A percentile compares a stretch with the other conserved stretches of the same genome.
phyloP scores from a whole-genome alignment of 2,797 vertebrate species.

The Platalea minor region DNA sequence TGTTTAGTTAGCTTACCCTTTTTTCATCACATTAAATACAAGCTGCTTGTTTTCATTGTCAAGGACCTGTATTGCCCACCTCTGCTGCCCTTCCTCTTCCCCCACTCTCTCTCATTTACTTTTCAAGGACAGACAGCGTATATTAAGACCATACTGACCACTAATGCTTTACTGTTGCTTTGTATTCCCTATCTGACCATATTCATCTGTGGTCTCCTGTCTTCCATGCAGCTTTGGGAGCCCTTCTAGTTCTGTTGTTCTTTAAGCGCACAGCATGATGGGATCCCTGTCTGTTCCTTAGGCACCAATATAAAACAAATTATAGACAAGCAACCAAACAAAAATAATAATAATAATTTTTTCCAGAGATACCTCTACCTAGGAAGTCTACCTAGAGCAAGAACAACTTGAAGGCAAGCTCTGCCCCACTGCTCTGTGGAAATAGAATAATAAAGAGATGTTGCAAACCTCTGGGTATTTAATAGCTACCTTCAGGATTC shows the following conservation, averaged over 20 bases:
- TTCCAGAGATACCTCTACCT: neutral
- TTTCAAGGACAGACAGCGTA: neutral
- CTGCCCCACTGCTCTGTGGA: neutral
- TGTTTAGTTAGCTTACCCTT: neutral
- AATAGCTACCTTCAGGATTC: neutral
- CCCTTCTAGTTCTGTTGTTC: neutral
- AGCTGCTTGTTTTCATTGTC: neutral
- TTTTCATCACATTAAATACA: neutral
- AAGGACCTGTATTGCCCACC: neutral
- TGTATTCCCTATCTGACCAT: neutral
- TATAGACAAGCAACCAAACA: neutral
- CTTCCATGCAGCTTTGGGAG: neutral
- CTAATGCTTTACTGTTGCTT: neutral
- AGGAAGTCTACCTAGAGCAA: neutral
- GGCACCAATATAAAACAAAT: neutral
- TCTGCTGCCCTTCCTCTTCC: neutral
- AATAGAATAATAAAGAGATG: neutral
- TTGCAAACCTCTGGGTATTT: neutral
- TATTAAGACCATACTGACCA: neutral
- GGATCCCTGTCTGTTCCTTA: neutral
- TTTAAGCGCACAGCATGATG: neutral
- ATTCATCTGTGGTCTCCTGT: neutral
- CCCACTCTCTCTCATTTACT: neutral
- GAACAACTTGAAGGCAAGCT: neutral
- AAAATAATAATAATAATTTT: neutral